Percentiles rank a stretch among this genome's conserved stretches.
phyloP scores from a whole-genome alignment of 2,888 invertebrate species.

The Paralinhomoeus sp. region DNA sequence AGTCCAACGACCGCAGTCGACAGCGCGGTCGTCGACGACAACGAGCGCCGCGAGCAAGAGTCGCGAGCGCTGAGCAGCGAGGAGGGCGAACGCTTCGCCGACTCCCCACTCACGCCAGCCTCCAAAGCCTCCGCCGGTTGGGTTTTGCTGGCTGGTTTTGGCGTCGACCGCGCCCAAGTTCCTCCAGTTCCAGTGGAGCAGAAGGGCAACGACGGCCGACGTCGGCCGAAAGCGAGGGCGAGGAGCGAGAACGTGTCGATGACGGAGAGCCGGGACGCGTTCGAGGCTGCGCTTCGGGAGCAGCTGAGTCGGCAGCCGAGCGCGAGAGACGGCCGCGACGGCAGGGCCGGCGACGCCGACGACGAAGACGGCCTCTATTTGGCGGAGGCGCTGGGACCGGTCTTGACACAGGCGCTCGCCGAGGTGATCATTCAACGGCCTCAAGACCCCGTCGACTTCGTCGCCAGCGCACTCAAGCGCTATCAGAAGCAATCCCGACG shows the following conservation, averaged over 20 bases:
- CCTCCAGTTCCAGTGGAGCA: too few species aligned
- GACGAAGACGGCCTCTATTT: conserved; percentile 28
- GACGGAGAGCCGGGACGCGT: conserved; percentile 7
- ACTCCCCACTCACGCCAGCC: background rate
- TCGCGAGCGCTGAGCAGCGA: too few species aligned
- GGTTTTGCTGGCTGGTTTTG: background rate
- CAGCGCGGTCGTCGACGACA: background rate
- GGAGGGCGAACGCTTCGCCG: too few species aligned
- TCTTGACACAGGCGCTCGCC: conserved; percentile 28
- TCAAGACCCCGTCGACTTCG: conserved; percentile 29
- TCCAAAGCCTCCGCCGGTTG: background rate
- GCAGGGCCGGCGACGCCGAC: conserved; percentile 15
- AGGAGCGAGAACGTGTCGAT: conserved; percentile 1
- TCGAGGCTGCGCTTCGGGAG: conserved; percentile 16
- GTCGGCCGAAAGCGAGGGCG: too few species aligned
- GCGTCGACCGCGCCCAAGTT: too few species aligned
- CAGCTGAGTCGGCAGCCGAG: conserved; percentile 10
- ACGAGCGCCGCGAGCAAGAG: conserved; percentile 9
- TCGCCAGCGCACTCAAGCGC: conserved; percentile 9
- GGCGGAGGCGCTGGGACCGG: conserved; percentile 21
- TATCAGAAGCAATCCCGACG: too few species aligned
- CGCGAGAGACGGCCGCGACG: conserved; percentile 6
- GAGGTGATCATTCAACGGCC: conserved; percentile 28
- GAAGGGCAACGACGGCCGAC: too few species aligned
- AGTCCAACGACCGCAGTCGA: too few species aligned